Base-by-base conservation (phyloP, 2,113 vertebrate genomes). In the Riparia riparia region DNA sequence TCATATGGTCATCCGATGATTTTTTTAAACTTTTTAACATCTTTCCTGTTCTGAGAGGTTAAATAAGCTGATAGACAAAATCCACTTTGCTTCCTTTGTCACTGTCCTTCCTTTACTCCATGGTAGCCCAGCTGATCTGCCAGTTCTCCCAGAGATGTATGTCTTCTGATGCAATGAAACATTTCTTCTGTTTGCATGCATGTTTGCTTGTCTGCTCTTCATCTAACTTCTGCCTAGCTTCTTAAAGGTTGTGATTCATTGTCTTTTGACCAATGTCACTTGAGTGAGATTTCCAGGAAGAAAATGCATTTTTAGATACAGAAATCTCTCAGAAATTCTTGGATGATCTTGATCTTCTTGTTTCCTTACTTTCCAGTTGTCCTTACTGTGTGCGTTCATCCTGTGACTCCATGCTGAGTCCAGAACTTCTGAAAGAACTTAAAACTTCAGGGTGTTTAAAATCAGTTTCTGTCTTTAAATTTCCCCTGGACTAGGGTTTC, bases 91-190 rank as follows among this genome's bases (percentile, higher is more conserved):
- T 91, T 74, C 24, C 17, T 25, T 47, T 51, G 22, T 45, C 25
- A 12, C n/a, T 63, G 34, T 81, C 42, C 54, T 89, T 82, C 91
- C 21, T 93, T 83, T 77, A 56, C 26, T 90, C 82, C 91, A 29
- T 83, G 68, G 71, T 53, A 96, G 71, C 94, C 88, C 57, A 82
- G 58, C 58, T 89, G 88, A 83, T 71, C 89, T 90, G 34, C 72
- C 76, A 89, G 39, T 83, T 93, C 76, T 83, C 32, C 19, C 14
- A 9, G 44, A 74, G 60, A 77, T 81, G 6, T 31, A 10, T 71
- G n/a, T 90, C 44, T 89, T 65, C 51, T 81, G 42, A 78, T 78
- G 56, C 56, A 86, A 6, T 49, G 15, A 64, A 95, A 34, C 1
- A 18, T 76, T 80, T 81, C 21, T 86, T 45, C 47, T 90, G 13